Evolutionary conservation across 2,113 vertebrate species (phyloP).

Genomic region (Heterotis niloticus): DNA sequence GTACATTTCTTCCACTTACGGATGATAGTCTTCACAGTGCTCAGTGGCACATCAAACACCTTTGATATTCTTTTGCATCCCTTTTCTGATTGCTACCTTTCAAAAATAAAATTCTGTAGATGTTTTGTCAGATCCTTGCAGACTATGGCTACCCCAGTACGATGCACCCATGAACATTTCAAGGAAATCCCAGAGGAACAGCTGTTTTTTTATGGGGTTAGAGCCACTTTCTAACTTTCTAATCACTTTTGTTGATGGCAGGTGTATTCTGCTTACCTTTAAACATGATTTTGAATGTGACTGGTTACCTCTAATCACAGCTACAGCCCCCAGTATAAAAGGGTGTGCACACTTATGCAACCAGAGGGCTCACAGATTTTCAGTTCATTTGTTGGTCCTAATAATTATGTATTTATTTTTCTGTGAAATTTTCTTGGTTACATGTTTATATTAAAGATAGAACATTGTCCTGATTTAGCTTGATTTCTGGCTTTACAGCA

Average conservation of each 20-base stretch:
- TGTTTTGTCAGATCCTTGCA: not conserved
- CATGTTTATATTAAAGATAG: too few relatives aligned
- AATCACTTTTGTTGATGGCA: not conserved
- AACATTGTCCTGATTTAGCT: too few relatives aligned
- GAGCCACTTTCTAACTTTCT: too few relatives aligned
- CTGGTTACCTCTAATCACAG: not conserved
- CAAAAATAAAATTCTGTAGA: not conserved
- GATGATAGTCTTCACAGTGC: not conserved
- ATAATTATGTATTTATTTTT: too few relatives aligned
- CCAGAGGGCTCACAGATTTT: too few relatives aligned
- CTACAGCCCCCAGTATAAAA: too few relatives aligned
- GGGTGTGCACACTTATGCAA: too few relatives aligned
- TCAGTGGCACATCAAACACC: not conserved
- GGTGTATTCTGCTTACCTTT: not conserved
- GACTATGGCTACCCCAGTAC: not conserved
- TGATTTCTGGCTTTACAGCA: too few relatives aligned
- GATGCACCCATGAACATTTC: not conserved
- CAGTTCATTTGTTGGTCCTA: too few relatives aligned
- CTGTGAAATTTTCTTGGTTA: too few relatives aligned
- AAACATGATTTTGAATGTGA: not conserved
- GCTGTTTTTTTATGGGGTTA: not conserved
- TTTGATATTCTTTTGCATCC: not conserved
- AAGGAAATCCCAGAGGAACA: not conserved
- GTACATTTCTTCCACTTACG: not conserved
- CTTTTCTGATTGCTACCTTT: not conserved